Evolutionary conservation across 2,113 vertebrate species (phyloP).

Genomic region (Phocoena sinus): DNA sequence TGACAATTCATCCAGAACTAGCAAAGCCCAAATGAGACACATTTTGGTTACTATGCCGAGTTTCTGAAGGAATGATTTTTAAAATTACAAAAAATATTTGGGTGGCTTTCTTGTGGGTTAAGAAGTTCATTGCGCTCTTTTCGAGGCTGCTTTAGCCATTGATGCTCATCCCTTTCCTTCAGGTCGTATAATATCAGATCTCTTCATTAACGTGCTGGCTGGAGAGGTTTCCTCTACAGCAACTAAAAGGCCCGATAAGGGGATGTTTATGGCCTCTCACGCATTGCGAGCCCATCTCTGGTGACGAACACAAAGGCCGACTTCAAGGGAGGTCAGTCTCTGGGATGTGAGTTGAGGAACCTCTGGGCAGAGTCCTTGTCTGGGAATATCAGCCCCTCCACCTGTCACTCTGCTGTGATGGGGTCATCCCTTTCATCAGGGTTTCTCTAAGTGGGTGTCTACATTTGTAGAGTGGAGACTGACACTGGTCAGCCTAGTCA

Average conservation of each 20-base stretch:
- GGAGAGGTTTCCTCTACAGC: not conserved
- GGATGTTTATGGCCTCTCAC: no score
- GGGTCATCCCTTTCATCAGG: not conserved
- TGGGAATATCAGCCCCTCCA: not conserved
- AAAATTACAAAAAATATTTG: not conserved
- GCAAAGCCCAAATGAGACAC: not conserved
- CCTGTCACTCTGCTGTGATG: not conserved
- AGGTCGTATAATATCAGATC: no score
- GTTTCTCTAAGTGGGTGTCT: no score
- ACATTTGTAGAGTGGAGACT: not conserved
- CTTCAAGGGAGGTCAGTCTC: not conserved
- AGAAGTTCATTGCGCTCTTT: not conserved
- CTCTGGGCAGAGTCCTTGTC: not conserved
- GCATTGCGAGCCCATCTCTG: not conserved
- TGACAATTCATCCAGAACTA: not conserved
- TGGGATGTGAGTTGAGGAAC: not conserved
- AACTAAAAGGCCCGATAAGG: not conserved
- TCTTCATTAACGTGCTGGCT: not conserved
- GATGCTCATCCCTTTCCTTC: not conserved
- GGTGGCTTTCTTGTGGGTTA: not conserved
- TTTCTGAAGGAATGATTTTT: not conserved
- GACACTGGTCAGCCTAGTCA: rapidly evolving
- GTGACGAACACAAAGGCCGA: not conserved
- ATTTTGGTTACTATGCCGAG: not conserved
- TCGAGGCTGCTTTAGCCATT: not conserved